Evolutionary conservation across 1,140 invertebrate species (phyloP), one percentile per base, ranked within the genome.

Genomic region (Drosophila bocki): DNA sequence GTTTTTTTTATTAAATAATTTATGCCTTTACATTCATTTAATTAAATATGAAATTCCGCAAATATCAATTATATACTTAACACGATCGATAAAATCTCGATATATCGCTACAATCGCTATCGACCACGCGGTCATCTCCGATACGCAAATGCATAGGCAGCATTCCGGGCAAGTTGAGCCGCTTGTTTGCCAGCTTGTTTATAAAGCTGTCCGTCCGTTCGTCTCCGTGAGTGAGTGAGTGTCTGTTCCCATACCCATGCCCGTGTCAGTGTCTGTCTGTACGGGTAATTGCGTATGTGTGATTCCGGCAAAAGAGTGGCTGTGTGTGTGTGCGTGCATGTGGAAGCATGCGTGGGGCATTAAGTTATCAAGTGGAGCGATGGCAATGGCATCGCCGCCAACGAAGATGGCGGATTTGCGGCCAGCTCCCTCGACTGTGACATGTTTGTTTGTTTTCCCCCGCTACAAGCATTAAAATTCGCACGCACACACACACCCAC

Each of bases 291-390:
- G 56, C 56, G 54, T 71, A 42, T 59, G 50, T 74, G 45, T 48
- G 54, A 22, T 35, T 57, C 54, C 35, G 37, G n/a, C 15, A 37
- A 59, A 59, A 59, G 57, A 45, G 47, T 79, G 62, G 48, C 17
- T 65, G 42, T 63, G 62, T 50, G 62, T 45, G 51, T 54, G 51
- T 37, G 75, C 57, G 70, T 72, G 64, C 58, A 88, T 76, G 50
- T 51, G 75, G 54, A 75, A 42, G 80, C 84, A 83, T 87, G 84
- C 84, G 84, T 88, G 58, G 59, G 84, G 54, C 80, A 87, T 87
- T 87, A 84, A 84, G 85, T 84, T 87, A 88, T 88, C 84, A 78
- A 60, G 75, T 70, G 65, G 67, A 78, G 65, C 58, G 53, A 58
- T 60, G 74, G 59, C 45, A 48, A 45, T 51, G 72, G 62, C 64